phyloP scores from a whole-genome alignment of 1,140 invertebrate genomes.

The Nautilus pompilius region DNA sequence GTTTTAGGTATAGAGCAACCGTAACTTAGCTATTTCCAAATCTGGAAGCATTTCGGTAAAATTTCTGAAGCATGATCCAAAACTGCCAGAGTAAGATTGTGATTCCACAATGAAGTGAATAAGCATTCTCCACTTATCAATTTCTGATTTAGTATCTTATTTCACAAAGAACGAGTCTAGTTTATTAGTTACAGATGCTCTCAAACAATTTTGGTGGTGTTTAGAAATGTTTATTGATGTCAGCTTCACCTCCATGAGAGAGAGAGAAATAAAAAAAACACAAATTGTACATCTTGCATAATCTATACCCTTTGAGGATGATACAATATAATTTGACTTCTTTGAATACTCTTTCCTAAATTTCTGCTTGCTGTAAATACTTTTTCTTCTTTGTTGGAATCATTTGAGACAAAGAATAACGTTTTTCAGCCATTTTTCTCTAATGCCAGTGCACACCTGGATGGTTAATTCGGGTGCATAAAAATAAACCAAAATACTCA shows the following conservation, averaged over 20 bases:
- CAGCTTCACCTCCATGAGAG: not conserved
- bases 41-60: conserved; percentile 6
- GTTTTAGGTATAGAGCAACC: conserved; percentile 7
- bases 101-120: conserved; percentile 6
- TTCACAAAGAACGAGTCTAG: not conserved
- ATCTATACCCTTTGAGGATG: no score
- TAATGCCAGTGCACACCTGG: no score
- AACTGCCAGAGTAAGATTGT: conserved; percentile 1
- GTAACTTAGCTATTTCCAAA: conserved; percentile 9
- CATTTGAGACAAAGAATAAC: no score
- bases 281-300: no score
- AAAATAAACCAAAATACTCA: no score
- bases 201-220: not conserved
- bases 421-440: no score
- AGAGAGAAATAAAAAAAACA: conserved; percentile 1
- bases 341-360: no score
- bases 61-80: conserved; percentile 6
- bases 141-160: not conserved
- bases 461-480: no score
- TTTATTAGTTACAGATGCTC: not conserved
- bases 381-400: no score
- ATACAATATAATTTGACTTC: no score
- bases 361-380: no score
- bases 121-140: conserved; percentile 2
- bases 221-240: not conserved